Evolutionary conservation across 2,797 vertebrate species (phyloP).

Genomic region (Enoplosus armatus): DNA sequence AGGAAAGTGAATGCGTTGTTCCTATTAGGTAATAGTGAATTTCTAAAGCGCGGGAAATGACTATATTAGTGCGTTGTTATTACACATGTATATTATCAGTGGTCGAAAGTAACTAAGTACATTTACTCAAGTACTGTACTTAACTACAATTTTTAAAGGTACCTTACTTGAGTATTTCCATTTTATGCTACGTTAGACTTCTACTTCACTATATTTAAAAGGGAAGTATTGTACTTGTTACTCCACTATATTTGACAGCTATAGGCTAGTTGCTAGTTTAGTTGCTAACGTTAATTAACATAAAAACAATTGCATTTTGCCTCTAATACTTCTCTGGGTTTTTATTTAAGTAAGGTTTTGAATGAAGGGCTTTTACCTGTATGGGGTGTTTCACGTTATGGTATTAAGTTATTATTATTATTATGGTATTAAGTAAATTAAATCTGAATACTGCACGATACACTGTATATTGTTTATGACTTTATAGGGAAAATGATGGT

Average conservation of each 20-base stretch:
- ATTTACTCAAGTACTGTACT: background rate
- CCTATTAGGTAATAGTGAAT: constrained; percentile 60
- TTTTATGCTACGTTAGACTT: background rate
- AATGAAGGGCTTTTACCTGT: background rate
- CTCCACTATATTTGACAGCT: background rate
- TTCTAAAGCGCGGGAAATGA: constrained; percentile 80
- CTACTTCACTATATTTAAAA: background rate
- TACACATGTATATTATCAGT: background rate
- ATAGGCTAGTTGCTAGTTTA: too few relatives aligned
- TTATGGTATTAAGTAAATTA: background rate
- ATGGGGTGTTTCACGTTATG: background rate
- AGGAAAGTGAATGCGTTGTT: constrained; percentile 15
- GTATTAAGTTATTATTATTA: too few relatives aligned
- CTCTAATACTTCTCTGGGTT: background rate
- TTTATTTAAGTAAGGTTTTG: background rate
- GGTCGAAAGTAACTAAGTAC: constrained; percentile 8
- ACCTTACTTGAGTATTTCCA: background rate
- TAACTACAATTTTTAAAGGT: background rate
- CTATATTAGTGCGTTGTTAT: background rate
- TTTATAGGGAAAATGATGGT: background rate
- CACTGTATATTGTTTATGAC: background rate
- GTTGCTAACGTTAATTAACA: too few relatives aligned
- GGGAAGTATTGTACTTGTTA: background rate
- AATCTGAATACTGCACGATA: background rate
- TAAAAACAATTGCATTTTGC: too few relatives aligned